Conservation (phyloP, 1,140 invertebrate species). For the Drosophila nigrodunni region DNA sequence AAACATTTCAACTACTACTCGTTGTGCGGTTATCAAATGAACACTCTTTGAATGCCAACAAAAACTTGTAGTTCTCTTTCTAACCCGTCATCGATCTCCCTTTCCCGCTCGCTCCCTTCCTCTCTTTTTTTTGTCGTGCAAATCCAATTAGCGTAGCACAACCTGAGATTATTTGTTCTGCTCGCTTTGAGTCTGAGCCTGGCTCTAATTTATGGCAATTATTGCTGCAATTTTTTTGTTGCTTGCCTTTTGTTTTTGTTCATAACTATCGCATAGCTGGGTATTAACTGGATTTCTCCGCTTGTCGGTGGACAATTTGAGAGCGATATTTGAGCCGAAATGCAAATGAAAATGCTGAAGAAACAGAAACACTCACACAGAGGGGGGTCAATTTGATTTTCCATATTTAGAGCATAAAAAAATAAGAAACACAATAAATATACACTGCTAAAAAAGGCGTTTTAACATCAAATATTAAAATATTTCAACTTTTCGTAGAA, state of each 20-base stretch:
- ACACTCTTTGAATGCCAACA: slow-evolving; percentile 32
- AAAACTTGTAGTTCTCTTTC: slow-evolving; percentile 52
- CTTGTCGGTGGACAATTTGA: slow-evolving; percentile 10
- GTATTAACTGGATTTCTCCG: slow-evolving; percentile 64
- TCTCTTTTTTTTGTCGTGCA: slow-evolving; percentile 46
- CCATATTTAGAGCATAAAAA: slow-evolving; percentile 32
- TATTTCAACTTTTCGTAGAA: no score
- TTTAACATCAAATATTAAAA: slow-evolving; percentile 10
- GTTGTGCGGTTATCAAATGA: slow-evolving; percentile 18
- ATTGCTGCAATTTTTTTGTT: slow-evolving; percentile 51
- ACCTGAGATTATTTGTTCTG: slow-evolving; percentile 21
- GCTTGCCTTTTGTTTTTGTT: neutral
- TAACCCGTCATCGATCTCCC: neutral
- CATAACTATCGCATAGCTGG: slow-evolving; percentile 54
- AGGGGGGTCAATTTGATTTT: slow-evolving; percentile 48
- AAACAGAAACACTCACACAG: neutral
- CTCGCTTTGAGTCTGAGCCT: slow-evolving; percentile 12
- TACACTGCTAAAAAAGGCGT: neutral
- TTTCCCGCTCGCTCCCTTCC: slow-evolving; percentile 21
- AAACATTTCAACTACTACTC: slow-evolving; percentile 50
- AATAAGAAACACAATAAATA: neutral
- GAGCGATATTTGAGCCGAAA: slow-evolving; percentile 31
- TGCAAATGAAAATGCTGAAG: slow-evolving; percentile 59
- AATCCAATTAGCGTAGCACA: slow-evolving; percentile 60
- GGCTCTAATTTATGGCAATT: slow-evolving; percentile 78